These are phyloP conservation scores for Labrus mixtus DNA, from an alignment of 2,113 vertebrate species.

Conservation along the genomic window DNA sequence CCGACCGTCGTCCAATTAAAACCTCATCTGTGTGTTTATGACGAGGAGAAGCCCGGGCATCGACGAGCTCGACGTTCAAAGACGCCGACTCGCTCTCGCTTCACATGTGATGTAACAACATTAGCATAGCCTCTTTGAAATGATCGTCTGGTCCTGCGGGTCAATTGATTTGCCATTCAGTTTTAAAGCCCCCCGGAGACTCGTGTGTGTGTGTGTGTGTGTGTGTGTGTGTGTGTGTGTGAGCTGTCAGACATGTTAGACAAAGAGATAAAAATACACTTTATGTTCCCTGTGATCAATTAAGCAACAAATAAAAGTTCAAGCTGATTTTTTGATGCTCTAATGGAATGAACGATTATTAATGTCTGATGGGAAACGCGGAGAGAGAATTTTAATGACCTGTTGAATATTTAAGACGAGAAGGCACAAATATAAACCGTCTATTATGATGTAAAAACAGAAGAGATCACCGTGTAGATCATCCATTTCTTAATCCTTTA, in stretches of 20 bases:
- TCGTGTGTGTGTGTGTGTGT: neutral
- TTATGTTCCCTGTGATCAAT: constrained; percentile 8
- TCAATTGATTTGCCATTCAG: constrained; percentile 48
- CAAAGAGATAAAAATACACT: constrained; percentile 21
- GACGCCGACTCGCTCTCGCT: constrained; percentile 7
- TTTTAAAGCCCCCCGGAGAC: constrained; percentile 13
- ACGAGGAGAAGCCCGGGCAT: neutral
- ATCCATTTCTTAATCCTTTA: no score
- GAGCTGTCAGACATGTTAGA: neutral
- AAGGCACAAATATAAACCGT: no score
- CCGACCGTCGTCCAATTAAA: constrained; percentile 59
- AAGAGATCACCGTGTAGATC: no score
- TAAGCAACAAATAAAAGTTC: neutral
- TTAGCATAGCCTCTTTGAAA: constrained; percentile 49
- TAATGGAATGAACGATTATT: neutral
- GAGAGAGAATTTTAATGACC: no score
- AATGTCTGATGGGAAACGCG: neutral
- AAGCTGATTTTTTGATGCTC: neutral
- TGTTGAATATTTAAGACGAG: no score
- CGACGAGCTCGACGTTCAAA: constrained; percentile 19
- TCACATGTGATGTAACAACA: constrained; percentile 24
- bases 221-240: neutral
- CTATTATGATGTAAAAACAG: no score
- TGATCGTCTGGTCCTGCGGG: neutral
- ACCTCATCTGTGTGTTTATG: constrained; percentile 49